These are phyloP conservation scores for Clamator glandarius DNA, from an alignment of 2,797 vertebrate genomes.

Conservation along the genomic window DNA sequence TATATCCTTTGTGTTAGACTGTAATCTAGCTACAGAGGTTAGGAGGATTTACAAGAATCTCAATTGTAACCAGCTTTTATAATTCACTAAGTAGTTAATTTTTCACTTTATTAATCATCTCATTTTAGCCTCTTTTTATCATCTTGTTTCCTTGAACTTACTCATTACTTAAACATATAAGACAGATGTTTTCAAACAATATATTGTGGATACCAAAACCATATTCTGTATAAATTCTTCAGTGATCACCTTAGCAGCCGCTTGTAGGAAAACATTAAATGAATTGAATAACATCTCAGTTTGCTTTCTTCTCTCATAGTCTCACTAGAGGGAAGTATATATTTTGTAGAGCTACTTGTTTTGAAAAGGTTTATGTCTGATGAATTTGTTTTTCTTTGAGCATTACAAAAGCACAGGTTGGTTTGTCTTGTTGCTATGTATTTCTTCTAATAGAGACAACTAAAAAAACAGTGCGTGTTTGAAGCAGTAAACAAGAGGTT, in stretches of 20 bases:
- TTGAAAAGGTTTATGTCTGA: not conserved
- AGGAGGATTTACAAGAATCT: not conserved
- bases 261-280: not conserved
- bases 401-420: not conserved
- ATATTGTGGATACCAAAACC: not conserved
- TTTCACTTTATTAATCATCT: not conserved
- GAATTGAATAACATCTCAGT: not conserved
- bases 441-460: not conserved
- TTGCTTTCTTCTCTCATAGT: not conserved
- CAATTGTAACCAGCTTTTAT: not conserved
- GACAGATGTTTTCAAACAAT: not conserved
- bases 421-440: not conserved
- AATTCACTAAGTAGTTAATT: not conserved
- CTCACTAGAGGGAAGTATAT: not conserved
- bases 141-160: not conserved
- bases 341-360: not conserved
- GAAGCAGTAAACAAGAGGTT: not conserved
- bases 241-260: not conserved
- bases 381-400: not conserved
- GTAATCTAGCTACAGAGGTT: not conserved
- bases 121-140: not conserved
- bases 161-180: not conserved
- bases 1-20: not conserved
- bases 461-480: not conserved
- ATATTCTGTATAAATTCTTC: not conserved